phyloP scores from a whole-genome alignment of 1,140 invertebrate species.

The Drosophila seguyi region DNA sequence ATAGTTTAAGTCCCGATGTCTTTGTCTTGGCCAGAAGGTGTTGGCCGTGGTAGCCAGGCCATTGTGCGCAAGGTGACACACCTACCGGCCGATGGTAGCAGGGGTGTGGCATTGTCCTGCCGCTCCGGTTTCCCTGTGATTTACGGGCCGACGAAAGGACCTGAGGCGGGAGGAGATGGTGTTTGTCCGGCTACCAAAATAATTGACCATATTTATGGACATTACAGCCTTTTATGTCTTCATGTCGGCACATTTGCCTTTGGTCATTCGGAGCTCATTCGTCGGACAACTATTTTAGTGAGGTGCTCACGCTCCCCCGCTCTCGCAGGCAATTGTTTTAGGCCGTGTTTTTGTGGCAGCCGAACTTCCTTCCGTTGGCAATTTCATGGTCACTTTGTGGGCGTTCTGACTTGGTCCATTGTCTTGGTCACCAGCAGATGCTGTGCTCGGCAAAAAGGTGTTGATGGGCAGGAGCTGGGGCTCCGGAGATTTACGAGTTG shows the following conservation, averaged over 20 bases:
- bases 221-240: constrained; percentile 80
- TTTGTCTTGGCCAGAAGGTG: constrained; percentile 73
- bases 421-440: constrained; percentile 53
- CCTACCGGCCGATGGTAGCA: constrained; percentile 38
- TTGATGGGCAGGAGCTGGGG: constrained; percentile 2
- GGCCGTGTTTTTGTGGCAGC: constrained; percentile 78
- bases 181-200: constrained; percentile 63
- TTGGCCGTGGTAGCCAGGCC: constrained; percentile 34
- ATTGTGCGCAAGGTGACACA: constrained; percentile 66
- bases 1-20: constrained; percentile 69
- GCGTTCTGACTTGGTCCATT: constrained; percentile 71
- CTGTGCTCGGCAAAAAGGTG: constrained; percentile 31
- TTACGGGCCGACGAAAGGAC: constrained; percentile 77
- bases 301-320: constrained; percentile 10
- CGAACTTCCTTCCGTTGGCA: constrained; percentile 79
- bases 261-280: constrained; percentile 52
- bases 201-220: constrained; percentile 81
- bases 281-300: constrained; percentile 78
- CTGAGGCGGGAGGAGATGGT: constrained; percentile 16
- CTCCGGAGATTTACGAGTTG: constrained; percentile 25
- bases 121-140: constrained; percentile 47
- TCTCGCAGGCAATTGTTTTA: constrained; percentile 65
- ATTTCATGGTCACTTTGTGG: constrained; percentile 82
- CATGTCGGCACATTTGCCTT: constrained; percentile 71
- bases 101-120: constrained; percentile 33